Conservation (phyloP, 2,113 vertebrate species). For the Tinamus guttatus region DNA sequence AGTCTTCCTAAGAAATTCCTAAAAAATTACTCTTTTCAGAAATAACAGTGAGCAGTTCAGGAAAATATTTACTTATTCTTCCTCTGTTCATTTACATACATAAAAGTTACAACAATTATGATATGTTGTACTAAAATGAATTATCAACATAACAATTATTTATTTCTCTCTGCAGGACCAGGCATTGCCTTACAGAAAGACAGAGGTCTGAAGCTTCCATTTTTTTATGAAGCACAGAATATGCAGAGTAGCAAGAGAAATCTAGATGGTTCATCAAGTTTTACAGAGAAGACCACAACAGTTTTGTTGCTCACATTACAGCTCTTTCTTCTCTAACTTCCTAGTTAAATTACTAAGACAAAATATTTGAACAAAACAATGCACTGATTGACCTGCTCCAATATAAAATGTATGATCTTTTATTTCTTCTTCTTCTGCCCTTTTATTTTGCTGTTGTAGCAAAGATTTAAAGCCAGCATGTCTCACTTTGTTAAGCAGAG, state of each 20-base stretch:
- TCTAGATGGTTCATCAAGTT: rapidly evolving
- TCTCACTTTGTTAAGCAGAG: no score
- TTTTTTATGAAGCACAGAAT: not conserved
- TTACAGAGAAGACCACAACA: not conserved
- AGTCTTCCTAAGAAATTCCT: not conserved
- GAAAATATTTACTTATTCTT: not conserved
- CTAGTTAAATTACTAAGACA: not conserved
- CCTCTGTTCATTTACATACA: not conserved
- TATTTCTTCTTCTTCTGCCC: not conserved
- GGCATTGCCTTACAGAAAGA: not conserved
- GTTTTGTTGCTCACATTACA: not conserved
- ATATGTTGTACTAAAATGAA: not conserved
- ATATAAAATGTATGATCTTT: not conserved
- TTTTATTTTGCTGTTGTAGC: not conserved
- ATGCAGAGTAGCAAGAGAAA: not conserved
- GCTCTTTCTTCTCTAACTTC: not conserved
- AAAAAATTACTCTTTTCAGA: not conserved
- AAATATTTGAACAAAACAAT: not conserved
- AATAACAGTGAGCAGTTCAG: not conserved
- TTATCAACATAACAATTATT: not conserved
- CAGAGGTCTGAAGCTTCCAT: not conserved
- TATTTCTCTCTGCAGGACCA: not conserved
- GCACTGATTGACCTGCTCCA: not conserved
- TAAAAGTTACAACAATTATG: not conserved
- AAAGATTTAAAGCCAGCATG: not conserved